phyloP scores from a whole-genome alignment of 2,113 vertebrate species.

The Pterophyllum scalare region DNA sequence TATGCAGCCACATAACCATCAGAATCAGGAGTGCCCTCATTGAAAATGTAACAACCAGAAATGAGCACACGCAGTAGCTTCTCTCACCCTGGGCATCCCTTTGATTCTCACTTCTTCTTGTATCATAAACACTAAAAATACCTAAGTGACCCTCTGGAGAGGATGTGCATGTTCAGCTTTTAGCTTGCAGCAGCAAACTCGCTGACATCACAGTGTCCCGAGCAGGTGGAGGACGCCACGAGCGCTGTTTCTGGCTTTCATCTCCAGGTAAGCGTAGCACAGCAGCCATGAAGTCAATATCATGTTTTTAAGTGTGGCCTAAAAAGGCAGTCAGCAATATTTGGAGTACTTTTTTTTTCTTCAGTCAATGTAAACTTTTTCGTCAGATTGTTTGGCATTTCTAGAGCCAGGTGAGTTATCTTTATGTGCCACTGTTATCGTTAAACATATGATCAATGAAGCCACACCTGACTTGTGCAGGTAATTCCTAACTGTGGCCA shows the following conservation, averaged over 20 bases:
- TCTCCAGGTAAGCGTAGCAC: constrained; percentile 39
- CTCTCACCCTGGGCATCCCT: constrained; percentile 54
- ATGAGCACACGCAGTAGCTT: constrained; percentile 23
- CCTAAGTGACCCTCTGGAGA: constrained; percentile 67
- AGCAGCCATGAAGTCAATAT: neutral
- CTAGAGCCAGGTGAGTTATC: neutral
- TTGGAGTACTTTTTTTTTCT: neutral
- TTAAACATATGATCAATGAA: neutral
- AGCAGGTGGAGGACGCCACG: constrained; percentile 73
- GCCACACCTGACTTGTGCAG: neutral
- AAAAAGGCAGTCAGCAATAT: neutral
- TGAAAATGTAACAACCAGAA: constrained; percentile 15
- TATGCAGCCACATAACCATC: constrained; percentile 25
- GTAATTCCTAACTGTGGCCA: neutral
- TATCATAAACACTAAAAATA: constrained; percentile 76
- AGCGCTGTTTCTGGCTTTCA: constrained; percentile 34
- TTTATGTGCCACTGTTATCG: neutral
- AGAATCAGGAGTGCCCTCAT: constrained; percentile 42
- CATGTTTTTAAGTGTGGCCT: neutral
- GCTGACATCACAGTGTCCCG: constrained; percentile 76
- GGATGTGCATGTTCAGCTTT: constrained; percentile 72
- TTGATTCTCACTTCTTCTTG: constrained; percentile 60
- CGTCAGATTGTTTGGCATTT: neutral
- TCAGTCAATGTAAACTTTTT: neutral
- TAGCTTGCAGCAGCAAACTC: constrained; percentile 65